Percentiles rank a stretch among this genome's conserved stretches.
phyloP scores from a whole-genome alignment of 2,113 vertebrate species.

The Tyrannus savana region DNA sequence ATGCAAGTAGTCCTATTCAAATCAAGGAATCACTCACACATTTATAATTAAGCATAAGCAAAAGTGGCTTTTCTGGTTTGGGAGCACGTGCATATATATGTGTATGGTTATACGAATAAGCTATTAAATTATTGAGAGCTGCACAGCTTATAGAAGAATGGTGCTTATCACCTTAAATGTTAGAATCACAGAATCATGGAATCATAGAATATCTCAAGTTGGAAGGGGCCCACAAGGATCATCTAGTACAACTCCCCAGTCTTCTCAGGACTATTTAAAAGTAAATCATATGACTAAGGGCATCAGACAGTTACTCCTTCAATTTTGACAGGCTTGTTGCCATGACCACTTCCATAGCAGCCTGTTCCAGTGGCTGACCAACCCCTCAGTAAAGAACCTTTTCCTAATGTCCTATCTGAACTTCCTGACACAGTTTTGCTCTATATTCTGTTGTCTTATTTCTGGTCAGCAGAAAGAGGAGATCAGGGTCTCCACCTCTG shows the following conservation, averaged over 20 bases:
- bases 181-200: not conserved
- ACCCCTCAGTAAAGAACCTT: not conserved
- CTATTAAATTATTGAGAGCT: not conserved
- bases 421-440: not conserved
- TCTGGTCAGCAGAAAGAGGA: not conserved
- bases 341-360: not conserved
- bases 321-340: not conserved
- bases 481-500: rapidly evolving
- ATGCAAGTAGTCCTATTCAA: not conserved
- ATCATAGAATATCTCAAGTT: not conserved
- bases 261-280: not conserved
- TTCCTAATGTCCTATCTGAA: not conserved
- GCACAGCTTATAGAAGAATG: not conserved
- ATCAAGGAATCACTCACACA: not conserved
- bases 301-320: not conserved
- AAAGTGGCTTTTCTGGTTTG: not conserved
- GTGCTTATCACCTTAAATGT: rapidly evolving
- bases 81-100: not conserved
- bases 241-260: not conserved
- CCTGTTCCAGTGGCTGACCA: not conserved
- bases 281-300: not conserved
- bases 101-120: not conserved
- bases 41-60: not conserved
- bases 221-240: not conserved
- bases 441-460: not conserved